Percentiles rank a stretch among this genome's conserved stretches.
These are phyloP conservation scores for Eubasilissa regina DNA, from an alignment of 1,140 invertebrate genomes.

Conservation along the genomic window DNA sequence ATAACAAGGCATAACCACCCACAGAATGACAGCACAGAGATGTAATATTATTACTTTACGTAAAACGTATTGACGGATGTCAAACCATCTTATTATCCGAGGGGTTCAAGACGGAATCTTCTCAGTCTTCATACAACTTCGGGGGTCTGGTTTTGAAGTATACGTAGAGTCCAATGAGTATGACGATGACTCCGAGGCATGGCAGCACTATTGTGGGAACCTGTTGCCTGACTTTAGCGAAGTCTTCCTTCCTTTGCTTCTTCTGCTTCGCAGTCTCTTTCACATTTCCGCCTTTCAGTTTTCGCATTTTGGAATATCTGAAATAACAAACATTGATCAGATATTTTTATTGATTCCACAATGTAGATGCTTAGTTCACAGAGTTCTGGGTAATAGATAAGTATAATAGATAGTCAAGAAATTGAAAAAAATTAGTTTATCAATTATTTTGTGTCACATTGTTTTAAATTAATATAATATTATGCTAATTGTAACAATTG, in stretches of 20 bases:
- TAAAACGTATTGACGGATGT: too few relatives aligned
- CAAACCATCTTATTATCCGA: neutral
- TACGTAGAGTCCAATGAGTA: constrained; percentile 83
- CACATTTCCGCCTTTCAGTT: constrained; percentile 84
- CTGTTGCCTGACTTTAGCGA: constrained; percentile 83
- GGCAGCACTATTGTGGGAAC: constrained; percentile 84
- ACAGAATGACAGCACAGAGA: too few relatives aligned
- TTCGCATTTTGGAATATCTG: constrained; percentile 75
- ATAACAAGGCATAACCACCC: too few relatives aligned
- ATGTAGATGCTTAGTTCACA: neutral
- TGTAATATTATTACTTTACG: too few relatives aligned
- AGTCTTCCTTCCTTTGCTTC: constrained; percentile 86
- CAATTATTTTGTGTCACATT: too few relatives aligned
- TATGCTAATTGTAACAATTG: too few relatives aligned
- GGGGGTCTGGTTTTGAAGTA: constrained; percentile 83
- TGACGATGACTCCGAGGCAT: constrained; percentile 77
- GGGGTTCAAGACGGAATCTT: neutral
- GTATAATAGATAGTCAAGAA: too few relatives aligned
- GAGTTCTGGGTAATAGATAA: neutral
- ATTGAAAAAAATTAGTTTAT: too few relatives aligned
- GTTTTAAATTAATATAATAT: too few relatives aligned
- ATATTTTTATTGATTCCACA: neutral
- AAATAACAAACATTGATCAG: neutral
- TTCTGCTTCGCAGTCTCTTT: constrained; percentile 90
- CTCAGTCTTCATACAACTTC: constrained; percentile 64